Evolutionary conservation across 1,140 invertebrate species (phyloP).

Genomic region (Neocloeon triangulifer): DNA sequence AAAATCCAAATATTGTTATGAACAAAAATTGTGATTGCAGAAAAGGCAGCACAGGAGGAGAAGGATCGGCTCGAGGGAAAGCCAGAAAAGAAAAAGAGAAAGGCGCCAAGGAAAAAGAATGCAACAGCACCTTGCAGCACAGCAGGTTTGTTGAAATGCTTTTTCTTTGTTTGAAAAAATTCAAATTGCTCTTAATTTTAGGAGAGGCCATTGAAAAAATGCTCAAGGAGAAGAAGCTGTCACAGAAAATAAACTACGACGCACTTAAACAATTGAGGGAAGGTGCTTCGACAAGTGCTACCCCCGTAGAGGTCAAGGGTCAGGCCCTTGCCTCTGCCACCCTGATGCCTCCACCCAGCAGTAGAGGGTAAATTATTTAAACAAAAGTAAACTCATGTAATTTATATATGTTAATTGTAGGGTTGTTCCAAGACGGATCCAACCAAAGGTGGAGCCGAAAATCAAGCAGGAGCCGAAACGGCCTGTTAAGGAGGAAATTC

Average conservation of each 20-base stretch:
- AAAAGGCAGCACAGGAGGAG: slow-evolving; percentile 50
- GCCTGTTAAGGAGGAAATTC: too few species aligned
- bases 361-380: too few species aligned
- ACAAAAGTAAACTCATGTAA: too few species aligned
- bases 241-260: slow-evolving; percentile 93
- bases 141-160: slow-evolving; percentile 25
- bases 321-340: too few species aligned
- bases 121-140: slow-evolving; percentile 41
- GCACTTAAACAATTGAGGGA: slow-evolving; percentile 58
- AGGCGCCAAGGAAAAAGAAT: slow-evolving; percentile 29
- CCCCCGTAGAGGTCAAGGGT: too few species aligned
- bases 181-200: slow-evolving; percentile 8
- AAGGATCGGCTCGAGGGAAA: slow-evolving; percentile 57
- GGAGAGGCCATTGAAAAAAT: slow-evolving; percentile 88
- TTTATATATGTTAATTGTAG: too few species aligned
- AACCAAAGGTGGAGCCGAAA: too few species aligned
- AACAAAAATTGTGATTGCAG: slow-evolving; percentile 18
- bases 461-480: too few species aligned
- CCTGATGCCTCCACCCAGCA: too few species aligned
- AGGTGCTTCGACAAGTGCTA: neutral
- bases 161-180: slow-evolving; percentile 2
- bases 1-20: neutral
- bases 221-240: slow-evolving; percentile 84
- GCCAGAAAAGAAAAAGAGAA: slow-evolving; percentile 47
- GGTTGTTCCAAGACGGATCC: too few species aligned